Evolutionary conservation across 2,888 invertebrate species (phyloP).

Genomic region (Chrysolina oricalcia): DNA sequence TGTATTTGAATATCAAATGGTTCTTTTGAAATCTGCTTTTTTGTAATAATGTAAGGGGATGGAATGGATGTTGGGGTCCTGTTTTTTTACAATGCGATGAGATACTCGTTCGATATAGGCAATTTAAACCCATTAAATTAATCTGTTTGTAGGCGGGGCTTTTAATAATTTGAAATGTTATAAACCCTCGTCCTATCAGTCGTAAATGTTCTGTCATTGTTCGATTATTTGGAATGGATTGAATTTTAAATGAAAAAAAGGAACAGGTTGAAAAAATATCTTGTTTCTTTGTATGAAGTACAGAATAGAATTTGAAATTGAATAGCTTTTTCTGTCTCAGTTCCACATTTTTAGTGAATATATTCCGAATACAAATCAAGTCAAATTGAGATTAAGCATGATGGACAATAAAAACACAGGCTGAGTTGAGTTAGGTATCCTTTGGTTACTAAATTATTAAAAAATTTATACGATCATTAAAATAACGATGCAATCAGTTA

Average conservation of each 20-base stretch:
- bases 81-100: neutral
- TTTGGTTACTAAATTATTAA: too few species aligned
- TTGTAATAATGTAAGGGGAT: slow-evolving; percentile 18
- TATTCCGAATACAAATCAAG: too few species aligned
- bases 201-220: neutral
- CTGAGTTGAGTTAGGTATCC: too few species aligned
- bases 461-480: too few species aligned
- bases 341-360: too few species aligned
- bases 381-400: too few species aligned
- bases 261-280: too few species aligned
- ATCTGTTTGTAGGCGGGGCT: neutral
- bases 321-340: too few species aligned
- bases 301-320: neutral
- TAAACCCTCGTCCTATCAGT: neutral
- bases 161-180: neutral
- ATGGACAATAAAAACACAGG: too few species aligned
- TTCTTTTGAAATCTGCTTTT: slow-evolving; percentile 28
- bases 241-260: neutral
- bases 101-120: neutral
- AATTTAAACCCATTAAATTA: neutral
- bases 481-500: too few species aligned
- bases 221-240: neutral
- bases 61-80: slow-evolving; percentile 2
- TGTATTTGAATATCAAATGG: slow-evolving; percentile 36
- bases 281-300: neutral